Base-by-base conservation (phyloP, 2,113 vertebrate genomes). In the Ramphastos sulfuratus region DNA sequence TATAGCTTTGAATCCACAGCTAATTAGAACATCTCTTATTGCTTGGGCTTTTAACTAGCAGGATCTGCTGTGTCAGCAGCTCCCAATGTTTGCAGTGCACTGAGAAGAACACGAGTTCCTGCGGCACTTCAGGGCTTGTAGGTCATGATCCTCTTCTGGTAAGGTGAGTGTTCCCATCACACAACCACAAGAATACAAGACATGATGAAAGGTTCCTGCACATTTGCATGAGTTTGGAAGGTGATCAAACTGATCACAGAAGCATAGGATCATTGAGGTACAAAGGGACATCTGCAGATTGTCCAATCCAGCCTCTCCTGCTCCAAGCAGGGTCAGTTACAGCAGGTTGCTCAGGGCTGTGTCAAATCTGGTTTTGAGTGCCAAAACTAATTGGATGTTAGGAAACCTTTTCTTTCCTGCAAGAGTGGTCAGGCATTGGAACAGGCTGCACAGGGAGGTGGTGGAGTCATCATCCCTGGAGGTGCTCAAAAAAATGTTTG, bases 91-190 rank as follows among this genome's bases (percentile, higher is more conserved):
- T 87, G 69, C 1, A 0, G 31, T 1, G 2, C 60, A 77, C 56
- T 86, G 65, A 2, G 0, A 66, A 11, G 7, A 83, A 74, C 66
- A 76, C 1, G 0, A 91, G 92, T 94, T 92, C 76, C 82, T 91
- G 83, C 88, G 91, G 90, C 86, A 93, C 92, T 78, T 79, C 69
- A 81, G 90, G 85, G 92, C 54, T 88, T 93, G 28, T 30, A 94
- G 85, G 92, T 95, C 93, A 35, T 69, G 92, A 95, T 88, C 87
- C 21, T 80, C 66, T 55, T 27, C 85, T 95, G 61, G n/a, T 92
- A 70, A 67, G 56, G 24, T 7, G 33, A 93, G 37, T 15, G 42
- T 31, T 93, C 80, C 72, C 65, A 56, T 35, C 19, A 8, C 9
- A 60, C 24, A 58, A 77, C 60, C 72, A 35, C n/a, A 77, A 42